Evolutionary conservation across 2,888 invertebrate genomes (phyloP).

Genomic region (Cyclophora punctaria): DNA sequence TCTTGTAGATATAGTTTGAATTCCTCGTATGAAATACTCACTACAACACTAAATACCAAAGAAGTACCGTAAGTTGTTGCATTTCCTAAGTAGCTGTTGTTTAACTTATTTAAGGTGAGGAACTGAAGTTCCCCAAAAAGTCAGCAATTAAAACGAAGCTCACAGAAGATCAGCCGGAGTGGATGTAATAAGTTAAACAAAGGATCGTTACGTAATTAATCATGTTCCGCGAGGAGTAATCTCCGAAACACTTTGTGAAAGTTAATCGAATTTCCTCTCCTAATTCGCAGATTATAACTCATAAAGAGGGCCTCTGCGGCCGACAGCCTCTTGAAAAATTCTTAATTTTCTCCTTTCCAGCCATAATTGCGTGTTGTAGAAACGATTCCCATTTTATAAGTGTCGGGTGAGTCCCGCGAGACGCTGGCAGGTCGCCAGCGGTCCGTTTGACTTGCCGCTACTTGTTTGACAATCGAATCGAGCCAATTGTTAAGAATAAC

Average conservation of each 20-base stretch:
- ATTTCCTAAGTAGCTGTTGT: too few relatives aligned
- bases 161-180: constrained; percentile 12
- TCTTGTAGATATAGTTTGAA: too few relatives aligned
- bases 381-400: constrained; percentile 44
- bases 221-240: constrained; percentile 27
- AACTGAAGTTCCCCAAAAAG: too few relatives aligned
- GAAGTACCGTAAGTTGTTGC: too few relatives aligned
- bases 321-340: constrained; percentile 48
- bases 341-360: constrained; percentile 43
- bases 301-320: constrained; percentile 48
- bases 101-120: too few relatives aligned
- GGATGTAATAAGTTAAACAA: constrained; percentile 10
- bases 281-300: constrained; percentile 51
- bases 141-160: too few relatives aligned
- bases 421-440: not conserved
- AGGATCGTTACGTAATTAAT: constrained; percentile 26
- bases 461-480: constrained; percentile 15
- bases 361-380: constrained; percentile 39
- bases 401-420: constrained; percentile 9
- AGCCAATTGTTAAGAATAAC: constrained; percentile 19
- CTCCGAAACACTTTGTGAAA: constrained; percentile 12
- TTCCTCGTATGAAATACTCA: too few relatives aligned
- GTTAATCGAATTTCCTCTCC: constrained; percentile 50
- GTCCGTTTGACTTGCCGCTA: constrained; percentile 10
- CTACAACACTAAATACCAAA: too few relatives aligned